A percentile compares a stretch with the other conserved stretches of the same genome.
phyloP scores from a whole-genome alignment of 1,140 invertebrate genomes.

The Drosophila ananassae region DNA sequence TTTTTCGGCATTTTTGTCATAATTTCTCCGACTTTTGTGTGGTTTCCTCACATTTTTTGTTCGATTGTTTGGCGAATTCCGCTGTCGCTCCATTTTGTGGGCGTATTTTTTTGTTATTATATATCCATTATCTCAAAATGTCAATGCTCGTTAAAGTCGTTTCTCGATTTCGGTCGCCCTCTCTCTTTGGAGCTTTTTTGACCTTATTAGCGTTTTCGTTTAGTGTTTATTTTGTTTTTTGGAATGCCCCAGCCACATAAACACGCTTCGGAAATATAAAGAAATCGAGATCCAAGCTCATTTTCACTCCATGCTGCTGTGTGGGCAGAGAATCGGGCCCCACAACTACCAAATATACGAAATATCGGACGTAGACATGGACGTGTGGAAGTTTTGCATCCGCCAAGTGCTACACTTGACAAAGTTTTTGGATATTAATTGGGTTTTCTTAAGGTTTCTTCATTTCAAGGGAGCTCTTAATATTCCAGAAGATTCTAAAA shows the following conservation, averaged over 20 bases:
- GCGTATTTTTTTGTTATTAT: constrained; percentile 56
- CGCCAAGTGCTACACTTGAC: constrained; percentile 42
- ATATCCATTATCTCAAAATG: constrained; percentile 68
- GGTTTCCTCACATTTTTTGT: constrained; percentile 62
- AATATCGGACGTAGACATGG: constrained; percentile 51
- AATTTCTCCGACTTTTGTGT: constrained; percentile 51
- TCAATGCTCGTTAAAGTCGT: constrained; percentile 62
- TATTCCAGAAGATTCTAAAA: no score
- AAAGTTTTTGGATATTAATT: constrained; percentile 4
- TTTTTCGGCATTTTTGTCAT: constrained; percentile 55
- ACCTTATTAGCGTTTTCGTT: constrained; percentile 66
- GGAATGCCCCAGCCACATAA: constrained; percentile 62
- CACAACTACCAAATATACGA: constrained; percentile 41
- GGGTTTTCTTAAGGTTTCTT: background rate
- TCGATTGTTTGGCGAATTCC: constrained; percentile 72
- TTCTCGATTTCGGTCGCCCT: background rate
- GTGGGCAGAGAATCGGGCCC: constrained; percentile 55
- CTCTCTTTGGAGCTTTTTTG: constrained; percentile 50
- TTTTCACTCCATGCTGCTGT: constrained; percentile 74
- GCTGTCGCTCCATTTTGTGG: constrained; percentile 65
- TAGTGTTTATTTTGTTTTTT: constrained; percentile 52
- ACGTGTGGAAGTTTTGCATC: constrained; percentile 51
- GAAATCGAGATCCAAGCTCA: constrained; percentile 79
- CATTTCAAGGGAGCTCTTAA: no score
- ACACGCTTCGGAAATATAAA: constrained; percentile 70